Base-by-base conservation (phyloP, 2,888 invertebrate species). In the Campoplex nolae region DNA sequence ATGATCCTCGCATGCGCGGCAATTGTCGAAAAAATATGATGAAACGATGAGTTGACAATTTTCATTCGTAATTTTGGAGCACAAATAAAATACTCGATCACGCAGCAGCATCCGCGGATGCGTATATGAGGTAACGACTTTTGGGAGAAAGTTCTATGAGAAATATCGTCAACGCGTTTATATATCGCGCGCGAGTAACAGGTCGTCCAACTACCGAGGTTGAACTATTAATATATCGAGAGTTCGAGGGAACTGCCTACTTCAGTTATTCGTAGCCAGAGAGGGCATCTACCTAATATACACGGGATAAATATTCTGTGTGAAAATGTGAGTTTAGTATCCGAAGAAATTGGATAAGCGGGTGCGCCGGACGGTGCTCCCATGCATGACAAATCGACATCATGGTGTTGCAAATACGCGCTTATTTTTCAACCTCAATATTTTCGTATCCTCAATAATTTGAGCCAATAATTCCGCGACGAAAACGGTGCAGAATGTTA, bases 171-270 rank as follows among this genome's bases (percentile, higher is more conserved):
- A 71, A 68, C 70, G 54, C 23, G 23, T 23, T 23, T 23, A 23
- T 68, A 82, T 81, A 71, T 71, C 23, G 13, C 80, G 73, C 56
- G 32, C 78, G 83, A 86, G 70, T 71, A 84, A 68, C 77, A 81
- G 86, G 68, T 58, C 73, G 80, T 58, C 58, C 75, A 68, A 85
- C 85, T 73, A 84, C 76, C 87, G 23, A 83, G 85, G 87, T 84
- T 86, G 68, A 85, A 89, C 89, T 89, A 89, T 89, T 85, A 88
- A 89, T 89, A 89, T 89, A 89, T 89, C 89, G 84, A 58, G 84
- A 58, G 23, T 83, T 75, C 73, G 82, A 83, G 85, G 83, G 78
- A 45, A 70, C 83, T 78, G 83, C 42, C 73, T 86, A 78, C 80
- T 83, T 87, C 83, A 85, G 89, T 89, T 87, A 88, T 88, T 88